Conservation (phyloP, 1,140 invertebrate genomes). For the Calliopsis andreniformis region DNA sequence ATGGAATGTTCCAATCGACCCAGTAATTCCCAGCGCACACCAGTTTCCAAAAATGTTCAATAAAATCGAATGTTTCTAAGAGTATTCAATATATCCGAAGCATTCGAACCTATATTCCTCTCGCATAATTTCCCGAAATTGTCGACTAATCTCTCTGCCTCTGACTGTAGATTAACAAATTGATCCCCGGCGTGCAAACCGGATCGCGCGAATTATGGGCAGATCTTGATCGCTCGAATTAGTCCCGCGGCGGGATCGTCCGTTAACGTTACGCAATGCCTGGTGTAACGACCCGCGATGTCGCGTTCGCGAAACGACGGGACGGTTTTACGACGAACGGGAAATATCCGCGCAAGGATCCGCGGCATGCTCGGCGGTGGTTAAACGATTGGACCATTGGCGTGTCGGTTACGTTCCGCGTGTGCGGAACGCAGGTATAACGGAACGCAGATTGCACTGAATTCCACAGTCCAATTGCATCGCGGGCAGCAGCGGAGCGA, state of each 20-base stretch:
- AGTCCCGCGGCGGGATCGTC: conserved; percentile 16
- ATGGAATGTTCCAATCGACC: too few species aligned
- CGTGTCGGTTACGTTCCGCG: conserved; percentile 23
- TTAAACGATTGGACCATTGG: conserved; percentile 20
- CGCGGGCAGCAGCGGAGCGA: conserved; percentile 52
- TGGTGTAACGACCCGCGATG: conserved; percentile 46
- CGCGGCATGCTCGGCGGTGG: background rate
- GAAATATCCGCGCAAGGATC: background rate
- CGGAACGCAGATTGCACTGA: conserved; percentile 64
- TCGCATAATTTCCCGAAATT: too few species aligned
- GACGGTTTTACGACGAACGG: conserved; percentile 12
- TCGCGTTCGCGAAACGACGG: conserved; percentile 16
- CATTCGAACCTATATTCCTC: too few species aligned
- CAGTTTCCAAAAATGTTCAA: too few species aligned
- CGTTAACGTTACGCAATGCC: conserved; percentile 41
- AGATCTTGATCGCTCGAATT: conserved; percentile 36
- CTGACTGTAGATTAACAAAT: conserved; percentile 26
- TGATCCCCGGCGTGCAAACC: background rate
- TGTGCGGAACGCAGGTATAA: conserved; percentile 43
- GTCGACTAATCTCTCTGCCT: too few species aligned
- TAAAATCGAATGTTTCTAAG: too few species aligned
- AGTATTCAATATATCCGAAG: too few species aligned
- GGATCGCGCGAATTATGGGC: conserved; percentile 30
- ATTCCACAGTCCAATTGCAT: conserved; percentile 64
- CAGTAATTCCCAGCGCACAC: too few species aligned